Evolutionary conservation across 2,797 vertebrate genomes (phyloP).

Genomic region (Danio albolineatus): DNA sequence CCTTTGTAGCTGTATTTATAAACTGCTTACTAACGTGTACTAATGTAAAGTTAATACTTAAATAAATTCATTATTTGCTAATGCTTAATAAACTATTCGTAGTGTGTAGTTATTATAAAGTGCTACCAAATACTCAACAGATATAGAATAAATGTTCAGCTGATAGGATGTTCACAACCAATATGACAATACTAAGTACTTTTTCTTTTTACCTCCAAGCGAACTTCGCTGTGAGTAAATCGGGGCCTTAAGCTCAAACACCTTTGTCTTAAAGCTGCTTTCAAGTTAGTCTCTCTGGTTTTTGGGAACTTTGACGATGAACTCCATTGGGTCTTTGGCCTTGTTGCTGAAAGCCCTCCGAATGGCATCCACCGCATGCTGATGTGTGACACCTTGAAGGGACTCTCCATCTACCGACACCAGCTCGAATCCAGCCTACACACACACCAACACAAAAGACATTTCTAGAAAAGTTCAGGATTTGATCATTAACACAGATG

Average conservation of each 20-base stretch:
- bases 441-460: constrained; percentile 19
- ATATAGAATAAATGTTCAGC: too few species aligned
- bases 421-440: constrained; percentile 89
- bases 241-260: neutral
- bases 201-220: neutral
- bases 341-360: constrained; percentile 93
- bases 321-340: constrained; percentile 92
- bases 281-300: constrained; percentile 41
- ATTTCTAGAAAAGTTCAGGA: constrained; percentile 17
- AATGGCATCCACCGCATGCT: constrained; percentile 91
- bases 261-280: constrained; percentile 4
- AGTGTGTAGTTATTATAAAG: too few species aligned
- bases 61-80: too few species aligned
- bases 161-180: neutral
- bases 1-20: too few species aligned
- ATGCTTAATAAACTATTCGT: too few species aligned
- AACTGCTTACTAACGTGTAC: too few species aligned
- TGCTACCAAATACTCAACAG: too few species aligned
- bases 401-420: constrained; percentile 90
- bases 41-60: too few species aligned
- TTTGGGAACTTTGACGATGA: constrained; percentile 88
- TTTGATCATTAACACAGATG: constrained; percentile 21
- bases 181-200: too few species aligned
- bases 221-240: neutral
- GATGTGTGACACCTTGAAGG: constrained; percentile 91